Percentiles rank a stretch among this genome's conserved stretches.
These are phyloP conservation scores for Xyrichtys novacula DNA, from an alignment of 2,797 vertebrate species.

Conservation along the genomic window DNA sequence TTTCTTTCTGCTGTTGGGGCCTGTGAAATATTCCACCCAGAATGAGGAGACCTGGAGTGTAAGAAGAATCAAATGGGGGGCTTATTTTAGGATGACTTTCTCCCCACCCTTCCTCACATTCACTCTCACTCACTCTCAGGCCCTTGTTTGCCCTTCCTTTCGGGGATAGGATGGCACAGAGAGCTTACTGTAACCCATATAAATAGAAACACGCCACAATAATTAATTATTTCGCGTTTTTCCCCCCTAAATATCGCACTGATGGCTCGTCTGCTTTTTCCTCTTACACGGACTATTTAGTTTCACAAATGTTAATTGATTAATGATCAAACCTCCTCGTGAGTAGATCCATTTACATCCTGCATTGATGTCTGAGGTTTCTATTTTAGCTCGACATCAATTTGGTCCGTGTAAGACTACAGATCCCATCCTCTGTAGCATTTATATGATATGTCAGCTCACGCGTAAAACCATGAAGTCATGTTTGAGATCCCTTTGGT, in stretches of 20 bases:
- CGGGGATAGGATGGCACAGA: slow-evolving; percentile 40
- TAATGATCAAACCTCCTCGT: slow-evolving; percentile 74
- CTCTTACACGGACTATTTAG: slow-evolving; percentile 67
- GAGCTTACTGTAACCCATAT: slow-evolving; percentile 69
- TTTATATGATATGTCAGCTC: slow-evolving; percentile 52
- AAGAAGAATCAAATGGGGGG: slow-evolving; percentile 20
- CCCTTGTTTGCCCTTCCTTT: slow-evolving; percentile 45
- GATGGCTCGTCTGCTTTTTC: slow-evolving; percentile 38
- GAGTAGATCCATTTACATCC: slow-evolving; percentile 80
- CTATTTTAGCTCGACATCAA: slow-evolving; percentile 76
- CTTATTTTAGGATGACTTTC: slow-evolving; percentile 2
- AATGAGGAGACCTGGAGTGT: slow-evolving; percentile 6
- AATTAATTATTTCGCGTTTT: slow-evolving; percentile 66
- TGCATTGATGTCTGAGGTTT: slow-evolving; percentile 73
- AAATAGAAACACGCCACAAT: slow-evolving; percentile 70
- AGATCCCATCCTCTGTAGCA: slow-evolving; percentile 54
- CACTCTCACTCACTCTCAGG: slow-evolving; percentile 35
- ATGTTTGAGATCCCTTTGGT: slow-evolving; percentile 65
- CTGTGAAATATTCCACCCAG: slow-evolving; percentile 41
- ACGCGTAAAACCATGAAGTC: slow-evolving; percentile 66
- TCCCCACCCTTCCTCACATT: background rate
- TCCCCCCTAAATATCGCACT: slow-evolving; percentile 61
- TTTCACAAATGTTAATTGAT: slow-evolving; percentile 85
- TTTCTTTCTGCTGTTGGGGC: slow-evolving; percentile 41
- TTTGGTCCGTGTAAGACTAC: slow-evolving; percentile 65